Evolutionary conservation across 2,797 vertebrate species (phyloP), one percentile per base, ranked within the genome.

Genomic region (Saxicola maurus): DNA sequence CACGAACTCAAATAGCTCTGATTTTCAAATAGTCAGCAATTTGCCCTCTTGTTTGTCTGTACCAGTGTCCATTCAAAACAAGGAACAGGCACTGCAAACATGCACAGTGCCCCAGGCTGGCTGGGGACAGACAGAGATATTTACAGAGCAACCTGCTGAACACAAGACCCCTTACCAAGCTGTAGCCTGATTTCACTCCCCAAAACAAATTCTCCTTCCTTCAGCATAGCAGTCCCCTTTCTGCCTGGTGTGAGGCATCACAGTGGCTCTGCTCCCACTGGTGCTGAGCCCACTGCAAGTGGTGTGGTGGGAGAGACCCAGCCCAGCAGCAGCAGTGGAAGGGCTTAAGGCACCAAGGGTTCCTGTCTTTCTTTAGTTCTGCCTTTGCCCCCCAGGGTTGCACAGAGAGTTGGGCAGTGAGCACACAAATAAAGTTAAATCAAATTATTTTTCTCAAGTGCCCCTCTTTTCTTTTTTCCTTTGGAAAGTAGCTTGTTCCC

Each of bases 271-370:
- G 1, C 9, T 81, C 21, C 40, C 10, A 3, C 13, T 2, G 3
- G 10, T 55, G 52, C 62, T 72, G 38, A 75, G 37, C 40, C 28
- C n/a, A 33, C 28, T 0, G 19, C 13, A 3, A 18, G 37, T 28
- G 27, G 2, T 15, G 38, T 2, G 1, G 15, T 31, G 48, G 7
- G 66, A 49, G 30, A 80, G 6, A 61, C 59, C 30, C 78, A 66
- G 38, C 31, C 14, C 6, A 1, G 40, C 1, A 1, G 21, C 53
- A 60, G n/a, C 60, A 28, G 3, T 0, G 0, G 27, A 68, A 59
- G 11, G 33, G 28, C 28, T 55, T 25, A 27, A 72, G 40, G 8
- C 3, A 5, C 53, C 31, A 3, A 12, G 11, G 3, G 7, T 13
- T 82, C 43, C 31, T 87, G 43, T 21, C 16, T 52, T 79, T 75